Percentiles rank a stretch among this genome's conserved stretches.
Conservation (phyloP, 2,888 invertebrate species). For the Lucinisca nassula region DNA sequence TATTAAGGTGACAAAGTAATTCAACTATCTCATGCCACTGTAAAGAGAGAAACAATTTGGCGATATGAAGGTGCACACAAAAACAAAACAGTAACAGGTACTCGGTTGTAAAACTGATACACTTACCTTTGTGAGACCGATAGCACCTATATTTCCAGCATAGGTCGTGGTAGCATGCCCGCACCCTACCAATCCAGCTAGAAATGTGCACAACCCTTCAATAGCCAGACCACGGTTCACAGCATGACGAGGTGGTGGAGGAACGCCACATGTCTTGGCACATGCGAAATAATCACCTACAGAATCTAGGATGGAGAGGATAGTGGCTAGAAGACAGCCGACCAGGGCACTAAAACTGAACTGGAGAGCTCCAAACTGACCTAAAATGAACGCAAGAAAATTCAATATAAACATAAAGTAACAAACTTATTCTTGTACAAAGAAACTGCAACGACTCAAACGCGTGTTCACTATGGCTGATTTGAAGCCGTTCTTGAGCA, state of each 20-base stretch:
- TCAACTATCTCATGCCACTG: too few species aligned
- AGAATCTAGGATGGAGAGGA: constrained; percentile 83
- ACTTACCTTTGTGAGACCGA: constrained; percentile 95
- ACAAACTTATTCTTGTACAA: too few species aligned
- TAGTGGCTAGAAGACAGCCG: constrained; percentile 81
- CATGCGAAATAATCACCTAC: constrained; percentile 96
- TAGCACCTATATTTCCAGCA: constrained; percentile 96
- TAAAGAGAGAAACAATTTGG: too few species aligned
- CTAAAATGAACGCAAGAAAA: too few species aligned
- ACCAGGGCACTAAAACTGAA: constrained; percentile 79
- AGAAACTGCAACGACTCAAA: too few species aligned
- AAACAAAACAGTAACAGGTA: too few species aligned
- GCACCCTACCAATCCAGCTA: constrained; percentile 95
- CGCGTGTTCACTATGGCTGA: too few species aligned
- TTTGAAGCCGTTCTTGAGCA: too few species aligned
- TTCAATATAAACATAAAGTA: too few species aligned
- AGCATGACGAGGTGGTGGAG: constrained; percentile 94
- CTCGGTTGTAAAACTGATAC: too few species aligned
- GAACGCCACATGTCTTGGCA: constrained; percentile 91
- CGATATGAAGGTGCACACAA: too few species aligned
- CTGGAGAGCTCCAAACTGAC: constrained; percentile 79
- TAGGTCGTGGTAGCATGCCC: constrained; percentile 96
- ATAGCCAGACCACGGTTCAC: constrained; percentile 92
- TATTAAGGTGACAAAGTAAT: too few species aligned
- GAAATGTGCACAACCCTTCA: constrained; percentile 94